phyloP scores from a whole-genome alignment of 2,797 vertebrate species.

The Labroides dimidiatus region DNA sequence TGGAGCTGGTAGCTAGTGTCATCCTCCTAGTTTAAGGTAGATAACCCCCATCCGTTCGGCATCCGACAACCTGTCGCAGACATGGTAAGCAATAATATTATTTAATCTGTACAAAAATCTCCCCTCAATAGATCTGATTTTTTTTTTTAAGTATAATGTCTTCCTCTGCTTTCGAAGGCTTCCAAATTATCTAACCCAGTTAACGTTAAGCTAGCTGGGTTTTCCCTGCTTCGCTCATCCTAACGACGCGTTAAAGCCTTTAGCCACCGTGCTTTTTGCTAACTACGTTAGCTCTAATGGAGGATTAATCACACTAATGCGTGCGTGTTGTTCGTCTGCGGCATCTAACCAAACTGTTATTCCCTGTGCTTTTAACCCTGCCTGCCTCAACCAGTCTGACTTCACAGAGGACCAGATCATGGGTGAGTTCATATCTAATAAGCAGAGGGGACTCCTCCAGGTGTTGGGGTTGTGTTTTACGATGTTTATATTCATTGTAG shows the following conservation, averaged over 20 bases:
- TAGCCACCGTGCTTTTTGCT: neutral
- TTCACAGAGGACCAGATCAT: slow-evolving; percentile 86
- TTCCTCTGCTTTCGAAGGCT: neutral
- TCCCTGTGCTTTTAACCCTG: neutral
- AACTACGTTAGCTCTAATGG: neutral
- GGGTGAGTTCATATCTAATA: slow-evolving; percentile 72
- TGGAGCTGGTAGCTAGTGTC: slow-evolving; percentile 6
- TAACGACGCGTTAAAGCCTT: slow-evolving; percentile 9
- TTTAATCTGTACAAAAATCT: rapidly evolving
- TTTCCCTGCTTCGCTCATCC: slow-evolving; percentile 17
- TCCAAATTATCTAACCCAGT: neutral
- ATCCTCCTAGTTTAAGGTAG: neutral
- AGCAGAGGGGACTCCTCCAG: neutral
- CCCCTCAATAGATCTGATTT: rapidly evolving
- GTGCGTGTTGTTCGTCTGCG: slow-evolving; percentile 8
- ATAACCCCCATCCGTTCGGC: slow-evolving; percentile 6
- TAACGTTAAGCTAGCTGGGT: slow-evolving; percentile 18
- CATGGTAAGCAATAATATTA: slow-evolving; percentile 54
- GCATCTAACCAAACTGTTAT: neutral
- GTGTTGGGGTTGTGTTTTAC: neutral
- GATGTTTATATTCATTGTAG: too few species aligned
- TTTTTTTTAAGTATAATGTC: rapidly evolving
- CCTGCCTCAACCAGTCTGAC: slow-evolving; percentile 78
- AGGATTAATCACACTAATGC: slow-evolving; percentile 25
- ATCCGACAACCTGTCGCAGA: slow-evolving; percentile 6